Base-by-base conservation (phyloP, 37 sponge, comb jelly and placozoan genomes). In the Dysidea cf. avara region DNA sequence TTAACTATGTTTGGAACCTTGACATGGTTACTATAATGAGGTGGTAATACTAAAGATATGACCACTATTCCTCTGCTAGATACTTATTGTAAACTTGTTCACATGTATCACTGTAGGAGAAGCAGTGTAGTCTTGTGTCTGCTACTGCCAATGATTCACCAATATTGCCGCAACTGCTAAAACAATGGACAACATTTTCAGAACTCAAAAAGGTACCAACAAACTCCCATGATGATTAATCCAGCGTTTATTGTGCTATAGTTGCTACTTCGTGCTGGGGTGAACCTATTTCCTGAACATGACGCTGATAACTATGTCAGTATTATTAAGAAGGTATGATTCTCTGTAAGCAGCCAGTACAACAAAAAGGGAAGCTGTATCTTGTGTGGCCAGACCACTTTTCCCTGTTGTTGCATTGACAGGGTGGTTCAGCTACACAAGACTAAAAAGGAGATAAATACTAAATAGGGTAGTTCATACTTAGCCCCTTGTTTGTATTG, bases 281-380 rank as follows among this genome's bases (percentile, higher is more conserved):
- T 70, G 31, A 68, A 91, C 58, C 72, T 91, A 56, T 82, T 82
- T 65, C 92, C 92, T 47, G 73, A 79, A 6, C 60, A 48, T 33
- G 86, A 91, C 69, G 83, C 83, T 22, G 70, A 81, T 61, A 82
- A 78, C 9, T 91, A 79, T 71, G 81, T 74, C 59, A 63, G 74
- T 59, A 60, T 82, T 3, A 66, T 68, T 13, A 36, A 28, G 4
- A 91, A 88, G 71, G 89, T 88, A 24, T 38, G 55, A 1, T 39
- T 36, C 31, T 73, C 13, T 73, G 36, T 56, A 30, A n/a, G 50
- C 60, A 51, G 2, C 11, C 32, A n/a, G n/a, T n/a, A n/a, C n/a
- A n/a, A n/a, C n/a, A n/a, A n/a, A n/a, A n/a, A n/a, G n/a, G n/a
- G n/a, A n/a, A n/a, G n/a, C n/a, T n/a, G n/a, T n/a, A n/a, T n/a